Evolutionary conservation across 2,888 invertebrate genomes (phyloP).

Genomic region (Athetis lepigone): DNA sequence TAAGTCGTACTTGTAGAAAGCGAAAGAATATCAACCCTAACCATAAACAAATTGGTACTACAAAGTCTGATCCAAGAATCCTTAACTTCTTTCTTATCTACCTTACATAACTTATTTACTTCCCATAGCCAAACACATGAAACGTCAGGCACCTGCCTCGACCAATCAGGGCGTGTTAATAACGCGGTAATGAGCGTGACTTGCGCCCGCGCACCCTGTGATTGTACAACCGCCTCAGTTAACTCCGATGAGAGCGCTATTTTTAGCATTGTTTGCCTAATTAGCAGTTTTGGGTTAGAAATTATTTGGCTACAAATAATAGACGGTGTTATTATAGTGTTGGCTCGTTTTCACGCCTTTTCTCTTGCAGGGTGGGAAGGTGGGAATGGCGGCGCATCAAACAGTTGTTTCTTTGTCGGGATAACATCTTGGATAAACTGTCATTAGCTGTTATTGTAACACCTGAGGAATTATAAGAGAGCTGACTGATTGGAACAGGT

Average conservation of each 20-base stretch:
- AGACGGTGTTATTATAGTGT: constrained; percentile 53
- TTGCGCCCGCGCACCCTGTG: constrained; percentile 63
- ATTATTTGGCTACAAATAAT: constrained; percentile 62
- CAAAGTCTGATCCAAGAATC: neutral
- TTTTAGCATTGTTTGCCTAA: constrained; percentile 61
- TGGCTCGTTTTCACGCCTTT: constrained; percentile 51
- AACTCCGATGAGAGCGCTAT: constrained; percentile 63
- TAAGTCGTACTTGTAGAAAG: neutral
- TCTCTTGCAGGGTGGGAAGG: constrained; percentile 51
- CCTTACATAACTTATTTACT: constrained; percentile 47
- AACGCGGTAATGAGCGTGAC: constrained; percentile 71
- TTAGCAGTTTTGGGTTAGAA: constrained; percentile 60
- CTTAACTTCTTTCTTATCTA: neutral
- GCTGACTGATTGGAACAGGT: constrained; percentile 7
- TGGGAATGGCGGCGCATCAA: constrained; percentile 48
- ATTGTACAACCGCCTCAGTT: constrained; percentile 61
- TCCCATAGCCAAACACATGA: constrained; percentile 48
- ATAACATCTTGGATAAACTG: constrained; percentile 47
- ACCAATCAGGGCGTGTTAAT: constrained; percentile 70
- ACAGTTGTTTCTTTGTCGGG: constrained; percentile 42
- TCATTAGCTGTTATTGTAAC: constrained; percentile 38
- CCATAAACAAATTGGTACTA: neutral
- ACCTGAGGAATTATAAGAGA: constrained; percentile 22
- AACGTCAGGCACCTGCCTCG: constrained; percentile 61
- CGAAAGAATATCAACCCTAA: neutral